These are phyloP conservation scores for Ia io DNA, from an alignment of 2,113 vertebrate genomes.

Conservation along the genomic window DNA sequence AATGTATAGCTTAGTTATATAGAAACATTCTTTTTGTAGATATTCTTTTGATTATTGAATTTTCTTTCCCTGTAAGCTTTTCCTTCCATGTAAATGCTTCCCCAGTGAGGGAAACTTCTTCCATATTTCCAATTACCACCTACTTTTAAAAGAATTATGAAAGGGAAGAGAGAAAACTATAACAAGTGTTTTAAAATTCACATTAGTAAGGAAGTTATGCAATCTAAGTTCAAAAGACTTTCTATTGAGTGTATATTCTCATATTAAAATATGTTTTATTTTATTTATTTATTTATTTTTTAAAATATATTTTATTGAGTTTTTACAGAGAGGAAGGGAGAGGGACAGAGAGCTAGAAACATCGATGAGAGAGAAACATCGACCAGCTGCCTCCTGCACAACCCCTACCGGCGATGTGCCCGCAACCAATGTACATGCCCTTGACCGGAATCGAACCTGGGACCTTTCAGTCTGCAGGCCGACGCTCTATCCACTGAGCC, in stretches of 20 bases:
- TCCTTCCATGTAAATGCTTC: background rate
- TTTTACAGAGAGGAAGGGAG: too few relatives aligned
- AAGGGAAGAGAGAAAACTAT: background rate
- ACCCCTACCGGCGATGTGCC: too few relatives aligned
- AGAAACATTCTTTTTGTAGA: background rate
- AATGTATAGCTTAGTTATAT: background rate
- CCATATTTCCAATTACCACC: background rate
- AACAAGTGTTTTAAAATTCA: background rate
- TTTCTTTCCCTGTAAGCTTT: background rate
- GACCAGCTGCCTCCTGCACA: too few relatives aligned
- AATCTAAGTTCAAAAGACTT: background rate
- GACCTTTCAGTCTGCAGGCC: too few relatives aligned
- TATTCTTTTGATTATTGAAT: background rate
- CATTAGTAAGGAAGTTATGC: background rate
- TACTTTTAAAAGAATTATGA: background rate
- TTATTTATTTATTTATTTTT: background rate
- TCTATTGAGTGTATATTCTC: background rate
- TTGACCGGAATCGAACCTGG: too few relatives aligned
- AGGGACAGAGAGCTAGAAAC: too few relatives aligned
- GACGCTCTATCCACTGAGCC: too few relatives aligned
- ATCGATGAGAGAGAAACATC: too few relatives aligned
- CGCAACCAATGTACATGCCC: too few relatives aligned
- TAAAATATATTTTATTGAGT: too few relatives aligned
- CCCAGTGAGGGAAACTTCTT: background rate
- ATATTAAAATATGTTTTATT: background rate